phyloP scores from a whole-genome alignment of 2,113 vertebrate genomes.

The Orycteropus afer region DNA sequence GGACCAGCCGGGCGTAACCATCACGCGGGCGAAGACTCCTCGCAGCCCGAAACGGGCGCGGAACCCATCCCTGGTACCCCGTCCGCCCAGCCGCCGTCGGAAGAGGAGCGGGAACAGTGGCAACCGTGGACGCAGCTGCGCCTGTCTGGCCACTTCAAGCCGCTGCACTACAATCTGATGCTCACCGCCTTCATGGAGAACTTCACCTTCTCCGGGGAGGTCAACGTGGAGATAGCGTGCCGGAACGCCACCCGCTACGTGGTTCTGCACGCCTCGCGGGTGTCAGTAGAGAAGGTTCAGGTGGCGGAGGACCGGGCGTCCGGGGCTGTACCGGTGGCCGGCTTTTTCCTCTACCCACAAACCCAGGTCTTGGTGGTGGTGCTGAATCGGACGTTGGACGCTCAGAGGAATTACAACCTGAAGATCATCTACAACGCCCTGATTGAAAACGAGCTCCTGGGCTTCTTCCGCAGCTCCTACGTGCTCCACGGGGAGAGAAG shows the following conservation, averaged over 20 bases:
- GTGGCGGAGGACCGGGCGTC: conserved; percentile 91
- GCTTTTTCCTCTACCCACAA: conserved; percentile 91
- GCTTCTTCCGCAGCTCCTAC: conserved; percentile 97
- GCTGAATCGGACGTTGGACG: conserved; percentile 94
- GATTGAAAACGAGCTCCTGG: conserved; percentile 96
- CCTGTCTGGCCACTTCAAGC: conserved; percentile 90
- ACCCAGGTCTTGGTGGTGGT: conserved; percentile 95
- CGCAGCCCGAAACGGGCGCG: background rate
- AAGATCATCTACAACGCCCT: conserved; percentile 94
- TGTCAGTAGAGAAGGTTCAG: conserved; percentile 91
- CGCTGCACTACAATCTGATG: conserved; percentile 95
- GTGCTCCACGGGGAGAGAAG: conserved; percentile 92
- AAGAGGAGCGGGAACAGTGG: conserved; percentile 77
- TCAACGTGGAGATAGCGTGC: conserved; percentile 95
- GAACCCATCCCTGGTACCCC: conserved; percentile 36
- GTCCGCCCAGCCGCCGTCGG: conserved; percentile 70
- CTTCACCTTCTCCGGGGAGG: conserved; percentile 96
- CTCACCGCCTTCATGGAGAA: conserved; percentile 95
- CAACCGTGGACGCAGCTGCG: conserved; percentile 90
- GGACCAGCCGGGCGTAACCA: conserved; percentile 81
- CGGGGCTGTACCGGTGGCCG: conserved; percentile 90
- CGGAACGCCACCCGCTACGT: conserved; percentile 93
- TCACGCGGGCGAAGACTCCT: conserved; percentile 61
- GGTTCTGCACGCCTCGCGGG: conserved; percentile 93
- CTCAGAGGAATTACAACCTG: conserved; percentile 91